Base-by-base conservation (phyloP, 2,113 vertebrate genomes). In the Oostethus manadensis region DNA sequence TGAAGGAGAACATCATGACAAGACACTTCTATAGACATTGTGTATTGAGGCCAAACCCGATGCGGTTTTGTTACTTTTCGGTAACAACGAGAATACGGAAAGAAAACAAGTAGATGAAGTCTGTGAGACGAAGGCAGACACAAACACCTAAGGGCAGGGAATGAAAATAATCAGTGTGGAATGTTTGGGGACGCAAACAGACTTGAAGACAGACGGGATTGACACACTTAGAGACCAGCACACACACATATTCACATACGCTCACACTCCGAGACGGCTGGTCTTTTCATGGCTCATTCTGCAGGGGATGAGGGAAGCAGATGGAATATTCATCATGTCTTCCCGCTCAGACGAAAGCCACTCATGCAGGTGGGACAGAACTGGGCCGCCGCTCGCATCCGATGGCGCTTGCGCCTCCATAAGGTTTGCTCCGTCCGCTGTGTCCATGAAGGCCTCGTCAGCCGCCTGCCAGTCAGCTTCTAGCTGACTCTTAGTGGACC, bases 301-400 rank as follows among this genome's bases (percentile, higher is more conserved):
- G 71, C 70, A 50, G 62, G 64, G 64, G 72, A 74, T 66, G 70
- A 66, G 71, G 71, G 75, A 78, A 66, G 79, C 81, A 84, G 80
- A 80, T 82, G 79, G 83, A 84, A 79, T 79, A 74, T 84, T 83
- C 80, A 84, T 82, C 77, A 73, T 38, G 66, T 79, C 73, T 79
- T 68, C 50, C 60, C 11, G 47, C 78, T 71, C 62, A 80, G 76
- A 62, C 57, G 73, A 79, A 76, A 58, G 13, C 68, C 67, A 58
- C 62, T 5, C 58, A 79, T 82, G 68, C 62, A 66, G 62, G 68
- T 9, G 62, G 75, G 80, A 80, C 81, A 71, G 77, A 75, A 85
- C 70, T 76, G 78, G 66, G 75, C 77, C 66, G 64, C 64, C 33
- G 59, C 51, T 68, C 77, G 62, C 62, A 63, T 68, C 43, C 38